These are phyloP conservation scores for Plagodis dolabraria DNA, from an alignment of 2,888 invertebrate species.

Conservation along the genomic window DNA sequence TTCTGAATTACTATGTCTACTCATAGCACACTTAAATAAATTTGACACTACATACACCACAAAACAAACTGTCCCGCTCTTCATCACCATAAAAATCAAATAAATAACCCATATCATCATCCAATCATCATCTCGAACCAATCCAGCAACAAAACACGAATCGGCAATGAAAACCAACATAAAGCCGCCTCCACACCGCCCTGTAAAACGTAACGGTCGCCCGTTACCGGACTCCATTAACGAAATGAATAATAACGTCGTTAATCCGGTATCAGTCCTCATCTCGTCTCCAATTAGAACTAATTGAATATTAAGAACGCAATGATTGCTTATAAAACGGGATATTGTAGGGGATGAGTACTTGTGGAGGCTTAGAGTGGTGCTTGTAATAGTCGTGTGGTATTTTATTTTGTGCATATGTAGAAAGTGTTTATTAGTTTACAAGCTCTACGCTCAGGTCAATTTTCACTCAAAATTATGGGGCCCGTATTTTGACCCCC, in stretches of 20 bases:
- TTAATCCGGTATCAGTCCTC: conserved; percentile 62
- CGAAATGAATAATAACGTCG: conserved; percentile 75
- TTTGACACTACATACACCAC: too few species aligned
- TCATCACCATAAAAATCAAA: conserved; percentile 21
- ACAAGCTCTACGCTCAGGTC: too few species aligned
- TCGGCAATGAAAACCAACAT: conserved; percentile 28
- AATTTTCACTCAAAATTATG: too few species aligned
- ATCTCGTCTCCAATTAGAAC: conserved; percentile 67
- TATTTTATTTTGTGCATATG: too few species aligned
- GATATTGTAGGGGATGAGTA: conserved; percentile 41
- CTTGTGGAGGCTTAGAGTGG: conserved; percentile 40
- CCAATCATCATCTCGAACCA: conserved; percentile 16
- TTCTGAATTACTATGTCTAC: not conserved
- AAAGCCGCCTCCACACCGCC: conserved; percentile 48
- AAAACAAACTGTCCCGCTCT: not conserved
- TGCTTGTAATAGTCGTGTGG: not conserved
- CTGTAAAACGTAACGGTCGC: conserved; percentile 64
- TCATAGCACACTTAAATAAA: too few species aligned
- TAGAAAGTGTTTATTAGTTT: too few species aligned
- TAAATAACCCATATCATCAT: conserved; percentile 26
- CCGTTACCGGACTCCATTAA: conserved; percentile 73
- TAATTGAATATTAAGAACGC: conserved; percentile 77
- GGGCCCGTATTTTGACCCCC: too few species aligned
- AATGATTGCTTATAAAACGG: conserved; percentile 74
- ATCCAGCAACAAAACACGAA: conserved; percentile 10